These are phyloP conservation scores for Cabera pusaria DNA, from an alignment of 2,888 invertebrate species.

Conservation along the genomic window DNA sequence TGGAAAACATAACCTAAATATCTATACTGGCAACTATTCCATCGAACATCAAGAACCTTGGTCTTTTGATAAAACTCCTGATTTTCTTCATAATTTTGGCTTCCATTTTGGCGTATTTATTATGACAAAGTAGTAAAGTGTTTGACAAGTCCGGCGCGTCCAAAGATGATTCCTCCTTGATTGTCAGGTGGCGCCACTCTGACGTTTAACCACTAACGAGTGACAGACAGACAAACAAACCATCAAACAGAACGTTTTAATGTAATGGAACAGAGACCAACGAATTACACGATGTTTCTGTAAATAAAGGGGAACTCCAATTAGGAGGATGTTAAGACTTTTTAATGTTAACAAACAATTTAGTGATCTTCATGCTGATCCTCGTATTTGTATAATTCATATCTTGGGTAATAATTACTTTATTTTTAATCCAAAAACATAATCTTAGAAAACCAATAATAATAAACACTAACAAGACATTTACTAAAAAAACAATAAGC, in stretches of 20 bases:
- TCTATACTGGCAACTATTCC: neutral
- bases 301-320: constrained; percentile 17
- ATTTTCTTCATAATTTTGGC: neutral
- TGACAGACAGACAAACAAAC: constrained; percentile 46
- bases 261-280: constrained; percentile 45
- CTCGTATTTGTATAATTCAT: too few relatives aligned
- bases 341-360: constrained; percentile 15
- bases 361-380: too few relatives aligned
- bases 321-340: constrained; percentile 18
- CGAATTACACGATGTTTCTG: constrained; percentile 27
- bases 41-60: neutral
- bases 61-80: neutral
- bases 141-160: too few relatives aligned
- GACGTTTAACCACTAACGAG: constrained; percentile 25
- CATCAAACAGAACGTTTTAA: constrained; percentile 43
- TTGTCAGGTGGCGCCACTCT: constrained; percentile 41
- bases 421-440: too few relatives aligned
- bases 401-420: too few relatives aligned
- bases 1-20: constrained; percentile 10
- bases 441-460: too few relatives aligned
- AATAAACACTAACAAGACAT: too few relatives aligned
- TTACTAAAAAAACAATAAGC: too few relatives aligned
- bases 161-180: constrained; percentile 19
- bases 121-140: constrained; percentile 5
- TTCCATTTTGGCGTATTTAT: neutral